Conservation (phyloP, 2,113 vertebrate genomes). For the Anhinga anhinga region DNA sequence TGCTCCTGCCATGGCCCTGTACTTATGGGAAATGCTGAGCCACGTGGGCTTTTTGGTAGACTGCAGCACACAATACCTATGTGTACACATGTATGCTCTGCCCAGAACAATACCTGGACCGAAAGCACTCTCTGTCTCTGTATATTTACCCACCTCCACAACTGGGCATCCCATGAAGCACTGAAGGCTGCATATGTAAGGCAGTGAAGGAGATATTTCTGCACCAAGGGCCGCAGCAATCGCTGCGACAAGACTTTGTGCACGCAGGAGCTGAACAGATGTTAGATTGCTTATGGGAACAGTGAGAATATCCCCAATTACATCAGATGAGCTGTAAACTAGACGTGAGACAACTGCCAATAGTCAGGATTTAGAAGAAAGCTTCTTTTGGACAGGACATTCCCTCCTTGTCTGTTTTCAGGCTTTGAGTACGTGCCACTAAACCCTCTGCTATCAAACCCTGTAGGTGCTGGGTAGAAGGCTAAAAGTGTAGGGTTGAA, state of each 20-base stretch:
- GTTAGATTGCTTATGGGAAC: not conserved
- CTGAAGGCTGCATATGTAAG: not conserved
- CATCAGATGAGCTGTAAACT: not conserved
- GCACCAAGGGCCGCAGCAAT: not conserved
- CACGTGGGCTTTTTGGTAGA: not conserved
- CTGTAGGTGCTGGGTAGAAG: not conserved
- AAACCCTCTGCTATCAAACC: not conserved
- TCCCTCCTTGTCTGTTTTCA: not conserved
- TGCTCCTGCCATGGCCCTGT: not conserved
- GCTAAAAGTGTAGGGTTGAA: not conserved
- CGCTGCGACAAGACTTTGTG: rapidly evolving
- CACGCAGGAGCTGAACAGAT: not conserved
- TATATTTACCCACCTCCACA: not conserved
- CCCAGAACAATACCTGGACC: not conserved
- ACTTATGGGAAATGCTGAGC: not conserved
- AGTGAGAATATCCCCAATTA: not conserved
- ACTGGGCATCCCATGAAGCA: not conserved
- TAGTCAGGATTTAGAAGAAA: not conserved
- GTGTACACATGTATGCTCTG: rapidly evolving
- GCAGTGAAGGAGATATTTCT: not conserved
- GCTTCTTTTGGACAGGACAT: not conserved
- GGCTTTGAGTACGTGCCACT: not conserved
- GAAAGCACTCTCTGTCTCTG: not conserved
- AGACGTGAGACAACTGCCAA: not conserved
- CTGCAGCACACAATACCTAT: not conserved